Percentiles rank a stretch among this genome's conserved stretches.
Evolutionary conservation across 2,113 vertebrate genomes (phyloP).

Genomic region (Alligator mississippiensis): DNA sequence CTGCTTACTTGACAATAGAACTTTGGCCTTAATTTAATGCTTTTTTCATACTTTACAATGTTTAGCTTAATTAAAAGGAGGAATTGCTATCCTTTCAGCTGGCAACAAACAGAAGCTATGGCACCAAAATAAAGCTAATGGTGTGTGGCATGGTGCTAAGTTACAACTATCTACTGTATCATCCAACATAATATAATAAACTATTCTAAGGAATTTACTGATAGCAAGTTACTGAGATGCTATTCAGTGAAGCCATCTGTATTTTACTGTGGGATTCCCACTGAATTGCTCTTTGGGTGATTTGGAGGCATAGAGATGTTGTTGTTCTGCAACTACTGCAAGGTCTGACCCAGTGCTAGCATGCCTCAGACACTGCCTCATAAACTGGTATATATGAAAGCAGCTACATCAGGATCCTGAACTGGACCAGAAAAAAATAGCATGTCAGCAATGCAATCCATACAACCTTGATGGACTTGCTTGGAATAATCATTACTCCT

Average conservation of each 20-base stretch:
- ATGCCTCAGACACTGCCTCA: not conserved
- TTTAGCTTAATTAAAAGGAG: constrained; percentile 62
- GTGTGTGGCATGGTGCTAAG: constrained; percentile 13
- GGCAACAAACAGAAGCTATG: constrained; percentile 53
- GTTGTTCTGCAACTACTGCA: not conserved
- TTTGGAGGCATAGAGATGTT: not conserved
- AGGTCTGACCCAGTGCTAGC: not conserved
- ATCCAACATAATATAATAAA: not conserved
- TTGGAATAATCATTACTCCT: fast-evolving
- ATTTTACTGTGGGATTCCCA: not conserved
- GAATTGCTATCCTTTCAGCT: constrained; percentile 60
- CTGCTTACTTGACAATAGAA: constrained; percentile 35
- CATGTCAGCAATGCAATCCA: not conserved
- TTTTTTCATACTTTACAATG: constrained; percentile 41
- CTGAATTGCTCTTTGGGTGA: not conserved
- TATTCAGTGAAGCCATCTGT: not conserved
- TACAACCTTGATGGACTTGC: not conserved
- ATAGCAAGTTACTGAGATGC: constrained; percentile 9
- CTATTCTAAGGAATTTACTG: not conserved
- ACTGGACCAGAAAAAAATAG: not conserved
- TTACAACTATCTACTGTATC: not conserved
- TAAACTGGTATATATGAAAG: not conserved
- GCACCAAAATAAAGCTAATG: constrained; percentile 45
- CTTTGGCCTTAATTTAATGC: constrained; percentile 48
- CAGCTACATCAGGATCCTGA: not conserved